These are phyloP conservation scores for Galbula dea DNA, from an alignment of 2,113 vertebrate species.

Conservation along the genomic window DNA sequence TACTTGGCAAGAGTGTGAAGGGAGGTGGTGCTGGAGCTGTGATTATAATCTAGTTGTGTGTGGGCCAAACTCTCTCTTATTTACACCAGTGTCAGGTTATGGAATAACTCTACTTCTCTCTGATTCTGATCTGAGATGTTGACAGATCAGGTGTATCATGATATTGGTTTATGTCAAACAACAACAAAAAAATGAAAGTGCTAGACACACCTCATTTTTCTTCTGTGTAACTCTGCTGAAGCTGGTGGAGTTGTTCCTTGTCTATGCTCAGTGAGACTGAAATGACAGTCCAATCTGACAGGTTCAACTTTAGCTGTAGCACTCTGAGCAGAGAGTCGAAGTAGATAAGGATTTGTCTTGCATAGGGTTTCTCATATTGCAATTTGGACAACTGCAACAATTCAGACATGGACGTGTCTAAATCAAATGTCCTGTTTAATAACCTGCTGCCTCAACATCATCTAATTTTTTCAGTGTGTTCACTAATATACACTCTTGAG, in stretches of 20 bases:
- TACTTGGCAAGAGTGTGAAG: not conserved
- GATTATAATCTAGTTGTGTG: not conserved
- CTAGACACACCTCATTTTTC: constrained; percentile 18
- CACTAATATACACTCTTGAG: not conserved
- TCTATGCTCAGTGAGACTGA: not conserved
- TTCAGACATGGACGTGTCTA: not conserved
- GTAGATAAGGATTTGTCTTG: not conserved
- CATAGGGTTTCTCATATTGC: not conserved
- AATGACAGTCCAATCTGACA: not conserved
- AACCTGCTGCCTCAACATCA: not conserved
- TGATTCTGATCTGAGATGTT: not conserved
- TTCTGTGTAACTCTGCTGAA: not conserved
- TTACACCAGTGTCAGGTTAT: not conserved
- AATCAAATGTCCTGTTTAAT: not conserved
- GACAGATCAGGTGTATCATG: not conserved
- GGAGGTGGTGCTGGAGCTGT: not conserved
- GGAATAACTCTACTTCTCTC: constrained; percentile 8
- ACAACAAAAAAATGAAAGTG: not conserved
- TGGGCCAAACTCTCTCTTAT: constrained; percentile 2
- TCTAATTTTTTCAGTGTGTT: not conserved
- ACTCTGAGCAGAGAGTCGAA: not conserved
- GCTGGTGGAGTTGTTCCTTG: not conserved
- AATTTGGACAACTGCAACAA: not conserved
- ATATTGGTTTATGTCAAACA: not conserved
- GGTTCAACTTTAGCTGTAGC: not conserved